Percentiles rank a stretch among this genome's conserved stretches.
Evolutionary conservation across 2,888 invertebrate species (phyloP).

Genomic region (Scaptomyza parva): DNA sequence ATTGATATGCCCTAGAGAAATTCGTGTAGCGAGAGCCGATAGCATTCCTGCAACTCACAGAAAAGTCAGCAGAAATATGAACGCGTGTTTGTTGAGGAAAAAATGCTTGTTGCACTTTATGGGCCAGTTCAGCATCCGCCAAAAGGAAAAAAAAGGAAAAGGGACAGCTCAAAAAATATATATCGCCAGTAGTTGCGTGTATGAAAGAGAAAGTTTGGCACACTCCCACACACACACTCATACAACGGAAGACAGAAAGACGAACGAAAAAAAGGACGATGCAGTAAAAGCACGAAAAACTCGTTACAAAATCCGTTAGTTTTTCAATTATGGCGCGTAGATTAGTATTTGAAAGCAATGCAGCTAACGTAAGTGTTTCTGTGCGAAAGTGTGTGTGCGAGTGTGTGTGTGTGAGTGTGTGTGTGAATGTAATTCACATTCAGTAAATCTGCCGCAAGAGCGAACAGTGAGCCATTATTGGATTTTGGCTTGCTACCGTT

Average conservation of each 20-base stretch:
- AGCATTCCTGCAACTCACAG: slow-evolving; percentile 23
- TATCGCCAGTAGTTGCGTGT: slow-evolving; percentile 19
- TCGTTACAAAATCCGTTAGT: slow-evolving; percentile 77
- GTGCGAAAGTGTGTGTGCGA: slow-evolving; percentile 3
- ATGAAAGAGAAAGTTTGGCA: slow-evolving; percentile 36
- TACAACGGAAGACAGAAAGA: background rate
- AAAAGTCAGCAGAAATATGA: slow-evolving; percentile 69
- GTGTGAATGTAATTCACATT: no score
- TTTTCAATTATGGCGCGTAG: slow-evolving; percentile 78
- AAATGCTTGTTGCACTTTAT: slow-evolving; percentile 65
- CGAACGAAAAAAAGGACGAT: slow-evolving; percentile 32
- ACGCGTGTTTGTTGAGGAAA: slow-evolving; percentile 51
- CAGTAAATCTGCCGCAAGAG: slow-evolving; percentile 63
- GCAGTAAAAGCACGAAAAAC: slow-evolving; percentile 69
- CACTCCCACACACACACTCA: slow-evolving; percentile 3
- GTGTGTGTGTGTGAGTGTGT: slow-evolving; percentile 29
- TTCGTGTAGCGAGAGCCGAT: slow-evolving; percentile 18
- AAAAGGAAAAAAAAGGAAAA: slow-evolving; percentile 3
- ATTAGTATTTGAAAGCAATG: slow-evolving; percentile 76
- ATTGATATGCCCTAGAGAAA: slow-evolving; percentile 5
- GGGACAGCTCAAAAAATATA: slow-evolving; percentile 40
- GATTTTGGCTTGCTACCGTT: slow-evolving; percentile 49
- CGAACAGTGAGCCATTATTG: slow-evolving; percentile 63
- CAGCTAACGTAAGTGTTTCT: slow-evolving; percentile 16
- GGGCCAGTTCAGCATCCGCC: slow-evolving; percentile 31